A percentile compares a stretch with the other conserved stretches of the same genome.
These are phyloP conservation scores for Glossophaga mutica DNA, from an alignment of 2,797 vertebrate genomes.

Conservation along the genomic window DNA sequence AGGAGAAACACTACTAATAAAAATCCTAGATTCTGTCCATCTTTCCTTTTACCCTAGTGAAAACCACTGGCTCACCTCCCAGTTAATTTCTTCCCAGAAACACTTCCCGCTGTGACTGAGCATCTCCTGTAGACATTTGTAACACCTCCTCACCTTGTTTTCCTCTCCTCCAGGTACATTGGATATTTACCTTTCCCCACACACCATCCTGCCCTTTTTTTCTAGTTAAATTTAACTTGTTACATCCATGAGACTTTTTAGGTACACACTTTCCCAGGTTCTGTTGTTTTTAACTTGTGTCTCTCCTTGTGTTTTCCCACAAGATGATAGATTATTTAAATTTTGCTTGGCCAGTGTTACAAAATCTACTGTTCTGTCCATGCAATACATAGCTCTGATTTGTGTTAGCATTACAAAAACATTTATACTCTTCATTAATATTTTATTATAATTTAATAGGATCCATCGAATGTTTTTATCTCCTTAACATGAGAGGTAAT, in stretches of 20 bases:
- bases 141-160: background rate
- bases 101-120: background rate
- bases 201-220: background rate
- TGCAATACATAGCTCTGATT: background rate
- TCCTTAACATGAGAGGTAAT: background rate
- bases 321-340: background rate
- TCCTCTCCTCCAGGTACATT: background rate
- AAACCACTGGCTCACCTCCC: background rate
- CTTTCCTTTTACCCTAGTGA: background rate
- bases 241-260: background rate
- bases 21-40: background rate
- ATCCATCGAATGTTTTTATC: background rate
- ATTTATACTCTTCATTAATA: slow-evolving; percentile 7
- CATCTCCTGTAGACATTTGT: background rate
- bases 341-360: background rate
- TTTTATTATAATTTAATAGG: slow-evolving; percentile 31
- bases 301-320: background rate
- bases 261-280: background rate
- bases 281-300: background rate
- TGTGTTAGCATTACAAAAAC: slow-evolving; percentile 4
- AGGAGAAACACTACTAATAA: background rate
- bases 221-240: background rate
- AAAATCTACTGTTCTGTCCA: background rate
- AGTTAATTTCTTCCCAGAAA: background rate
- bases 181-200: background rate